A percentile compares a stretch with the other conserved stretches of the same genome.
phyloP scores from a whole-genome alignment of 2,113 vertebrate species.

The Paraplagusia blochii region DNA sequence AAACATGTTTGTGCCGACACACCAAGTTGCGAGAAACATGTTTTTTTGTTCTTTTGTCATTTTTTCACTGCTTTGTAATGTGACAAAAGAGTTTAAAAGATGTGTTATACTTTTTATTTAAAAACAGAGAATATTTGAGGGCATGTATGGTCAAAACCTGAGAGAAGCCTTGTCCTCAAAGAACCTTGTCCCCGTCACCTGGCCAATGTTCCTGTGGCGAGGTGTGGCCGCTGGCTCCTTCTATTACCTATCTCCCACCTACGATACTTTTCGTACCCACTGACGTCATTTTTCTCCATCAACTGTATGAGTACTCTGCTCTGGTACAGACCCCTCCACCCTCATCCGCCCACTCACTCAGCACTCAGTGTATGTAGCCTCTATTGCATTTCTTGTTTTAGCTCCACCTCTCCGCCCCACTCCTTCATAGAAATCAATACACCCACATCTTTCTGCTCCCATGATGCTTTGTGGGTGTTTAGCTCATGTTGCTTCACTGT shows the following conservation, averaged over 20 bases:
- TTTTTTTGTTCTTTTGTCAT: background rate
- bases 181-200: conserved; percentile 2
- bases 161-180: too few species aligned
- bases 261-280: background rate
- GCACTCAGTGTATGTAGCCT: conserved; percentile 49
- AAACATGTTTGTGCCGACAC: background rate
- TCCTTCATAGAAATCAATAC: conserved; percentile 76
- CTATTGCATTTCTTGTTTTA: conserved; percentile 60
- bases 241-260: conserved; percentile 10
- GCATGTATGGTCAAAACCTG: too few species aligned
- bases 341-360: conserved; percentile 46
- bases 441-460: conserved; percentile 63
- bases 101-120: background rate
- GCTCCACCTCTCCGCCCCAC: conserved; percentile 63
- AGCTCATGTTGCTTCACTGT: conserved; percentile 65
- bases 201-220: conserved; percentile 53
- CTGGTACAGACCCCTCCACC: conserved; percentile 42
- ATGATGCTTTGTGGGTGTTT: conserved; percentile 71
- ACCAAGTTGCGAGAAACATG: conserved; percentile 4
- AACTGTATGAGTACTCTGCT: conserved; percentile 11
- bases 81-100: background rate
- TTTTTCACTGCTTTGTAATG: background rate
- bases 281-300: conserved; percentile 3
- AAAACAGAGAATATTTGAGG: background rate
- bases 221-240: conserved; percentile 40